phyloP scores from a whole-genome alignment of 2,113 vertebrate genomes.

The Nicator chloris region DNA sequence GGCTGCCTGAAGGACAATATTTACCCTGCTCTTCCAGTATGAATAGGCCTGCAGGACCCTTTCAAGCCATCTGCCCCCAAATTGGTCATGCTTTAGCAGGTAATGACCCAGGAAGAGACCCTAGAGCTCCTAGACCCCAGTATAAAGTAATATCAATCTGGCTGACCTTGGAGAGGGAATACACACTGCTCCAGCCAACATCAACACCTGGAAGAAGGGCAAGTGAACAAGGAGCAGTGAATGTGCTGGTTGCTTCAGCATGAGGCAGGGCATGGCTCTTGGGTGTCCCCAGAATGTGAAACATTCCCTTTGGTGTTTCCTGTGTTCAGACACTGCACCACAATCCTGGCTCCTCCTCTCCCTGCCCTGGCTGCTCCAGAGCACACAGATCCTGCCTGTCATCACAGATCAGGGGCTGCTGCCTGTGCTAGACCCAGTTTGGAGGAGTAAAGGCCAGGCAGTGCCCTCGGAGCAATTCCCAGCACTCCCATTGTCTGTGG shows the following conservation, averaged over 20 bases:
- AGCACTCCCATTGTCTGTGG: not conserved
- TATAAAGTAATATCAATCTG: not conserved
- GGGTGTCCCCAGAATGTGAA: not conserved
- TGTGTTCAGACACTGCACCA: not conserved
- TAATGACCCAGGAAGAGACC: not conserved
- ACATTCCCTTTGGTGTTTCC: not conserved
- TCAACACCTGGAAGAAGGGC: not conserved
- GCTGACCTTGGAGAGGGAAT: not conserved
- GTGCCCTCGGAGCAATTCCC: not conserved
- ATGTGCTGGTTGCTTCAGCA: not conserved
- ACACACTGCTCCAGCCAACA: not conserved
- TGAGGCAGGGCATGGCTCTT: not conserved
- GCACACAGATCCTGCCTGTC: not conserved
- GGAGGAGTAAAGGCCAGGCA: not conserved
- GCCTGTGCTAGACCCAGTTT: not conserved
- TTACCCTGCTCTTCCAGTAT: not conserved
- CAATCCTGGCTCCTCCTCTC: not conserved
- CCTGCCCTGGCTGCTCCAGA: not conserved
- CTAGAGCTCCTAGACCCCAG: not conserved
- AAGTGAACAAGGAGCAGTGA: not conserved
- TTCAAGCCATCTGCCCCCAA: not conserved
- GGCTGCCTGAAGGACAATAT: not conserved
- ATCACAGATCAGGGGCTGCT: not conserved
- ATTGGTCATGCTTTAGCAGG: not conserved
- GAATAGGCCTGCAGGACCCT: not conserved